Percentiles rank a stretch among this genome's conserved stretches.
These are phyloP conservation scores for Thamnophis sirtalis DNA, from an alignment of 2,113 vertebrate genomes.

Conservation along the genomic window DNA sequence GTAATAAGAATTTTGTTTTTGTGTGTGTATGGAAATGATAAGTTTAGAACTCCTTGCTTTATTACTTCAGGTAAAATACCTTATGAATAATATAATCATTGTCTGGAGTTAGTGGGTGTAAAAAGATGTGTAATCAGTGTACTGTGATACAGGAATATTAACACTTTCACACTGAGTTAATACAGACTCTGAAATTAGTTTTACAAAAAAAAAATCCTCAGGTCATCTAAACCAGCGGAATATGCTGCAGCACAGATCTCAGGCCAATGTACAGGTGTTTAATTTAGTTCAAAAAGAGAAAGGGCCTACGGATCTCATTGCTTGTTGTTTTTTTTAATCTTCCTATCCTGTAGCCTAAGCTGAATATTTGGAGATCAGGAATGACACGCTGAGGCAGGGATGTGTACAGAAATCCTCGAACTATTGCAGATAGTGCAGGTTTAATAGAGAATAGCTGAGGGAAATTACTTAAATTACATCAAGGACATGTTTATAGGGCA, in stretches of 20 bases:
- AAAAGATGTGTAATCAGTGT: constrained; percentile 61
- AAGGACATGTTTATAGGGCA: constrained; percentile 37
- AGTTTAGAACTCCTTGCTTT: constrained; percentile 63
- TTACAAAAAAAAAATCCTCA: constrained; percentile 43
- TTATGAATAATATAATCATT: constrained; percentile 76
- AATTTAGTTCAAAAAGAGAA: constrained; percentile 65
- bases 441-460: constrained; percentile 38
- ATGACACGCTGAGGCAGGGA: constrained; percentile 28
- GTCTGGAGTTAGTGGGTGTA: constrained; percentile 69
- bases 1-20: constrained; percentile 41
- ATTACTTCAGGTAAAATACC: constrained; percentile 74
- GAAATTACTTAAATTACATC: constrained; percentile 37
- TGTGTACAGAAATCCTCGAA: constrained; percentile 13
- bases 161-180: constrained; percentile 58
- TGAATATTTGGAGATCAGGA: constrained; percentile 44
- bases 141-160: constrained; percentile 54
- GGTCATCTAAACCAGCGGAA: constrained; percentile 64
- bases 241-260: constrained; percentile 62
- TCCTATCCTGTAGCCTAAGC: constrained; percentile 36
- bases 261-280: constrained; percentile 73
- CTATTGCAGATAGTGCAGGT: constrained; percentile 24
- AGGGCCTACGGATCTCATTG: constrained; percentile 51
- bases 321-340: constrained; percentile 59
- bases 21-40: constrained; percentile 67
- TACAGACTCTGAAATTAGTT: constrained; percentile 58